These are phyloP conservation scores for Drosophila ohnishii DNA, from an alignment of 1,140 invertebrate species.

Conservation along the genomic window DNA sequence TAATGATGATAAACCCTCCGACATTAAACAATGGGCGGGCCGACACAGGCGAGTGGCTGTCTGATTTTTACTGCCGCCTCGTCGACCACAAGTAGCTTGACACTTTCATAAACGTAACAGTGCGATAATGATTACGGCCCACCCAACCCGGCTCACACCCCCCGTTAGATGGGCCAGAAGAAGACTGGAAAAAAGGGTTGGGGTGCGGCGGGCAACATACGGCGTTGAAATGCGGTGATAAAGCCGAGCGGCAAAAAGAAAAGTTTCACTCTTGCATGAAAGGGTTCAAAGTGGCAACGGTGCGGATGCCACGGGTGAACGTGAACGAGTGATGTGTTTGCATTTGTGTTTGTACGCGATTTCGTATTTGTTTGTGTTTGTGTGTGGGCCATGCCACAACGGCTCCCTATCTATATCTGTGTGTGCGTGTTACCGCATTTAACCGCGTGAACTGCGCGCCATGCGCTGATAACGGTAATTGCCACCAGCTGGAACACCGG, in stretches of 20 bases:
- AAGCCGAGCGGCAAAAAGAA: constrained; percentile 56
- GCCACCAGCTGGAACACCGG: constrained; percentile 71
- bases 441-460: constrained; percentile 78
- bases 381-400: constrained; percentile 18
- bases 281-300: constrained; percentile 71
- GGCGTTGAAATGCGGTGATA: constrained; percentile 75
- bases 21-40: constrained; percentile 74
- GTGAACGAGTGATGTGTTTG: constrained; percentile 32
- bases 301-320: constrained; percentile 29
- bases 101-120: constrained; percentile 82
- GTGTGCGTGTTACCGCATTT: constrained; percentile 77
- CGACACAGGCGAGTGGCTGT: constrained; percentile 45
- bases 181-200: neutral
- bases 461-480: constrained; percentile 81
- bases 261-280: constrained; percentile 72
- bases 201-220: constrained; percentile 54
- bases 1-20: constrained; percentile 73
- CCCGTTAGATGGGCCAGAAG: constrained; percentile 32
- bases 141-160: constrained; percentile 7
- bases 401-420: constrained; percentile 40
- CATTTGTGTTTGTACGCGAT: constrained; percentile 33
- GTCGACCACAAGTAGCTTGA: constrained; percentile 80
- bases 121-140: constrained; percentile 77
- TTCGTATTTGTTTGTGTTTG: constrained; percentile 13
- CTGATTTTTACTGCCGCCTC: constrained; percentile 76